Conservation (phyloP, 30 jellyfish, hydroid and myxozoan species). For the Sanderia malayensis region DNA sequence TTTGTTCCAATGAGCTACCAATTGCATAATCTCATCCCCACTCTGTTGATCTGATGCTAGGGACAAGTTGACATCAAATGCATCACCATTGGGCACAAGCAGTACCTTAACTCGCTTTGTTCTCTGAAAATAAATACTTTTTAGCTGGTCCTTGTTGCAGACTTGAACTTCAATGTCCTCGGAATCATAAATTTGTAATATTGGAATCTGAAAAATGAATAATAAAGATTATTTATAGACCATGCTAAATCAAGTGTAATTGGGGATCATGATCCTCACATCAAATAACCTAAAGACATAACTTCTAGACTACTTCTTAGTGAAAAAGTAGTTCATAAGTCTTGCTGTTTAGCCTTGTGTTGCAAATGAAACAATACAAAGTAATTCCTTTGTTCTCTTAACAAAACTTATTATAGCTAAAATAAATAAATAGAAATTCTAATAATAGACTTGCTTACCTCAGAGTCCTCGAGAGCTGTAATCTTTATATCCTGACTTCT, state of each 20-base stretch:
- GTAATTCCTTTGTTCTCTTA: no score
- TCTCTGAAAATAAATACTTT: constrained; percentile 66
- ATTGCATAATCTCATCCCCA: constrained; percentile 58
- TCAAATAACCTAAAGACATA: no score
- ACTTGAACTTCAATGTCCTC: constrained; percentile 37
- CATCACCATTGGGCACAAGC: neutral
- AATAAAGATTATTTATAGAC: no score
- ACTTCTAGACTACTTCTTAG: no score
- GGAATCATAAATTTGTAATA: constrained; percentile 71
- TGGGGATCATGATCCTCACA: no score
- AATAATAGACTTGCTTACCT: no score
- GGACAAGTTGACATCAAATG: constrained; percentile 27
- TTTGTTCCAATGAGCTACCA: constrained; percentile 88
- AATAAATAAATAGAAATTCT: no score
- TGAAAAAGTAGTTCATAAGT: no score
- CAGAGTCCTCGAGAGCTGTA: constrained; percentile 40
- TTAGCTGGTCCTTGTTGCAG: constrained; percentile 34
- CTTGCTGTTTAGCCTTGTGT: no score
- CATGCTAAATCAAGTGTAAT: no score
- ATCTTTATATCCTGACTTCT: constrained; percentile 36
- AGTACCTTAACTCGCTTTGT: constrained; percentile 14
- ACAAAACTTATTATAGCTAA: no score
- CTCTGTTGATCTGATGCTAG: constrained; percentile 2
- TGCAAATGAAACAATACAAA: no score
- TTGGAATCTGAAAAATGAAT: constrained; percentile 77